These are phyloP conservation scores for Diabrotica balteata DNA, from an alignment of 2,888 invertebrate genomes.

Conservation along the genomic window DNA sequence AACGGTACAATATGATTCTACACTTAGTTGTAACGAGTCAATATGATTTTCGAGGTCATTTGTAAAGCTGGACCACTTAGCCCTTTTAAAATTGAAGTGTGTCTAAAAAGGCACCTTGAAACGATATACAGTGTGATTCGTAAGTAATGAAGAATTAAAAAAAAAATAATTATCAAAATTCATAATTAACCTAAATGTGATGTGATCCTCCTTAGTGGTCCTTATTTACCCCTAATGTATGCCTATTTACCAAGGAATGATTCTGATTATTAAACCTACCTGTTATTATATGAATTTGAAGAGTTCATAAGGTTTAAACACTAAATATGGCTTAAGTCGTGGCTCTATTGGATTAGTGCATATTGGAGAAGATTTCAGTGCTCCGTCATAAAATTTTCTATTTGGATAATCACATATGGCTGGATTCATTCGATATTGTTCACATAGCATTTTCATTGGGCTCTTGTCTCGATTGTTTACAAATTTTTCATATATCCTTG, in stretches of 20 bases:
- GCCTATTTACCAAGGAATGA: background rate
- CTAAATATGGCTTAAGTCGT: constrained; percentile 62
- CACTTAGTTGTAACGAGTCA: too few species aligned
- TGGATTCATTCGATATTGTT: constrained; percentile 87
- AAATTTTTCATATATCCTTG: constrained; percentile 71
- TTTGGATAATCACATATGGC: constrained; percentile 84
- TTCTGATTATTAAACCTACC: background rate
- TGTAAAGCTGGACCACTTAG: too few species aligned
- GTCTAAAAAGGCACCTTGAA: too few species aligned
- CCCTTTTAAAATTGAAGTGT: too few species aligned
- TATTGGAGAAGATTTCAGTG: constrained; percentile 53
- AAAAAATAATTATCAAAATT: too few species aligned
- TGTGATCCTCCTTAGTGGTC: too few species aligned
- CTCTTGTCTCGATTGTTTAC: constrained; percentile 46
- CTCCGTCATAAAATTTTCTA: constrained; percentile 70
- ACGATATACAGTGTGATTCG: too few species aligned
- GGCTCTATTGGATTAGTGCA: constrained; percentile 47
- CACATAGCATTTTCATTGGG: constrained; percentile 66
- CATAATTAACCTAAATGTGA: too few species aligned
- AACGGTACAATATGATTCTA: too few species aligned
- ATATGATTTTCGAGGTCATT: too few species aligned
- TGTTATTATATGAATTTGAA: constrained; percentile 53
- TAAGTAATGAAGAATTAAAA: too few species aligned
- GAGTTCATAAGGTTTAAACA: constrained; percentile 63
- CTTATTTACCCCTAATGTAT: too few species aligned